A percentile compares a stretch with the other conserved stretches of the same genome.
These are phyloP conservation scores for Catharus fuscescens DNA, from an alignment of 2,113 vertebrate genomes.

Conservation along the genomic window DNA sequence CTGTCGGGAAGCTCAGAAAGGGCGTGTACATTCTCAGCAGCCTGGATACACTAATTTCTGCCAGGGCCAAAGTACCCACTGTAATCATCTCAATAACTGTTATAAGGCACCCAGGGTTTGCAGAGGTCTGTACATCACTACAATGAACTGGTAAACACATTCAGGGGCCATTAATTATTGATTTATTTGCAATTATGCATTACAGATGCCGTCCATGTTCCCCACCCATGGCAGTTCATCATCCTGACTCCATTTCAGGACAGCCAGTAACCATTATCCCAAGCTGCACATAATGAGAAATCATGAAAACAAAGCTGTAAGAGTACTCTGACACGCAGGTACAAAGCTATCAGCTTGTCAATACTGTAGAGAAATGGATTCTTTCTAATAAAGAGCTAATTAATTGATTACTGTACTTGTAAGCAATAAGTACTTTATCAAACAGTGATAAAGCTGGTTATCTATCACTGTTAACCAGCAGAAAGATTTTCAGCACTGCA, in stretches of 20 bases:
- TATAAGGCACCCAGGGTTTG: slow-evolving; percentile 9
- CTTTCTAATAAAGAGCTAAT: slow-evolving; percentile 1
- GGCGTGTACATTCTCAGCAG: neutral
- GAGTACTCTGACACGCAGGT: neutral
- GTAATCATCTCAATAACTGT: slow-evolving; percentile 40
- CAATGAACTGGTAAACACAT: slow-evolving; percentile 61
- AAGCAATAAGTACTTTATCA: neutral
- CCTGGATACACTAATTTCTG: neutral
- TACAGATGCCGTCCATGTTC: neutral
- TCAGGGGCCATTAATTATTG: slow-evolving; percentile 62
- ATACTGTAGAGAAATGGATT: neutral
- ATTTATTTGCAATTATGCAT: slow-evolving; percentile 66
- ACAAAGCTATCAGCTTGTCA: neutral
- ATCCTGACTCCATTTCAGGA: neutral
- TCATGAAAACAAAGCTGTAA: slow-evolving; percentile 32
- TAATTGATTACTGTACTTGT: neutral
- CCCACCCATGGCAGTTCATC: slow-evolving; percentile 11
- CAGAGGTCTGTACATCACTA: slow-evolving; percentile 30
- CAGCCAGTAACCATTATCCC: slow-evolving; percentile 19
- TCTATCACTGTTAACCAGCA: neutral
- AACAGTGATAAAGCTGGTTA: neutral
- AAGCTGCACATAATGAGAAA: slow-evolving; percentile 4
- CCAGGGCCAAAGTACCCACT: neutral
- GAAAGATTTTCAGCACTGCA: neutral
- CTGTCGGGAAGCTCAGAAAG: neutral